Conservation (phyloP, 2,888 invertebrate genomes). For the Ochropleura plecta region DNA sequence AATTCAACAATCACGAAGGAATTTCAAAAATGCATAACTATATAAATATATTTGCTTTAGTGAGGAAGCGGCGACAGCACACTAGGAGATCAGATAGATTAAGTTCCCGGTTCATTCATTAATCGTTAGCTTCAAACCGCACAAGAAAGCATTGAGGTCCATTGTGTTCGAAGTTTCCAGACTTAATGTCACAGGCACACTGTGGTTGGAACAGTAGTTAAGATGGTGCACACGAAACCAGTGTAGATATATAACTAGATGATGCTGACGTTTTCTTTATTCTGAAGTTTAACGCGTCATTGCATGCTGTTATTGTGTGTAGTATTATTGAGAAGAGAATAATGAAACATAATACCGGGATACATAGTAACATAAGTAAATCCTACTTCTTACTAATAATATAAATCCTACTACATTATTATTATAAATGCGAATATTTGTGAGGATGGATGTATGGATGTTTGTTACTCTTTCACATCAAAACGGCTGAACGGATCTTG, state of each 20-base stretch:
- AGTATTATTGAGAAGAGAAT: background rate
- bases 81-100: conserved; percentile 32
- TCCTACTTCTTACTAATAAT: too few species aligned
- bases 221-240: background rate
- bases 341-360: background rate
- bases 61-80: background rate
- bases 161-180: conserved; percentile 43
- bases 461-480: too few species aligned
- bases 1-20: background rate
- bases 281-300: background rate
- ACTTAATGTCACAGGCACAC: conserved; percentile 29
- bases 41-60: conserved; percentile 12
- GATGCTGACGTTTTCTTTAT: background rate
- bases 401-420: too few species aligned
- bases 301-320: background rate
- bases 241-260: background rate
- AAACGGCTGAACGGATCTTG: too few species aligned
- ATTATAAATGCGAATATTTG: too few species aligned
- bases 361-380: background rate
- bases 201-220: conserved; percentile 1
- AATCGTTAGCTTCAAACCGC: conserved; percentile 45
- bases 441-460: too few species aligned
- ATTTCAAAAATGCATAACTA: background rate
- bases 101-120: conserved; percentile 48
- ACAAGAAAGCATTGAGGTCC: conserved; percentile 37